These are phyloP conservation scores for Pyrochroa serraticornis DNA, from an alignment of 2,888 invertebrate genomes.

Conservation along the genomic window DNA sequence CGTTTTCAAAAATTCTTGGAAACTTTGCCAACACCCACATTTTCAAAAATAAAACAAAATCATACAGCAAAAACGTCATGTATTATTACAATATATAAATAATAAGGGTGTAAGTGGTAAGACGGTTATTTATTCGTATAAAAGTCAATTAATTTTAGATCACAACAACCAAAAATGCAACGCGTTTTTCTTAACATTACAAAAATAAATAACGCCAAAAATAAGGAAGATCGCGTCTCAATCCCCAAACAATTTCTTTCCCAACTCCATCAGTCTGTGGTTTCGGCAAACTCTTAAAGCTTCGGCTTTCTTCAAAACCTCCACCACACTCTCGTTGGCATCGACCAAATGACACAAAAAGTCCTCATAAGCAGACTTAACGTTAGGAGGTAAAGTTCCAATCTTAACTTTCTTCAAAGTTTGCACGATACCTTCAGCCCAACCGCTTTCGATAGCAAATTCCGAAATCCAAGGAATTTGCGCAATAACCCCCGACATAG, in stretches of 20 bases:
- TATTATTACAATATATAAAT: too few species aligned
- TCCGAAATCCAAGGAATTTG: conserved; percentile 88
- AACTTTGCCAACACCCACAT: conserved; percentile 4
- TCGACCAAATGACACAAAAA: conserved; percentile 84
- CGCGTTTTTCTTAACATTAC: conserved; percentile 1
- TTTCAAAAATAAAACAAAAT: neutral
- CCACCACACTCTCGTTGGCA: conserved; percentile 73
- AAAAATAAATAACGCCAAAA: conserved; percentile 8
- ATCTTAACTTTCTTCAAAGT: conserved; percentile 82
- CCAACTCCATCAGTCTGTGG: conserved; percentile 87
- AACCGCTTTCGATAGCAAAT: conserved; percentile 91
- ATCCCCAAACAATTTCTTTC: conserved; percentile 86
- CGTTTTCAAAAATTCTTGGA: too few species aligned
- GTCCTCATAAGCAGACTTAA: conserved; percentile 90
- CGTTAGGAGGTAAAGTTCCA: conserved; percentile 80
- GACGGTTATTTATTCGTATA: too few species aligned
- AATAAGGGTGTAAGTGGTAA: too few species aligned
- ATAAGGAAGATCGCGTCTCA: conserved; percentile 57
- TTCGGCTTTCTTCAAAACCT: conserved; percentile 81
- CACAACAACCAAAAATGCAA: conserved; percentile 13
- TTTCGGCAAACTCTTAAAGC: conserved; percentile 84
- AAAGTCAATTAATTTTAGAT: neutral
- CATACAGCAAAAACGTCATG: too few species aligned
- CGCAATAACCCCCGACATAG: conserved; percentile 75
- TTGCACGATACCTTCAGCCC: conserved; percentile 87